phyloP scores from a whole-genome alignment of 2,888 invertebrate species.

The Ornithoptera alexandrae region DNA sequence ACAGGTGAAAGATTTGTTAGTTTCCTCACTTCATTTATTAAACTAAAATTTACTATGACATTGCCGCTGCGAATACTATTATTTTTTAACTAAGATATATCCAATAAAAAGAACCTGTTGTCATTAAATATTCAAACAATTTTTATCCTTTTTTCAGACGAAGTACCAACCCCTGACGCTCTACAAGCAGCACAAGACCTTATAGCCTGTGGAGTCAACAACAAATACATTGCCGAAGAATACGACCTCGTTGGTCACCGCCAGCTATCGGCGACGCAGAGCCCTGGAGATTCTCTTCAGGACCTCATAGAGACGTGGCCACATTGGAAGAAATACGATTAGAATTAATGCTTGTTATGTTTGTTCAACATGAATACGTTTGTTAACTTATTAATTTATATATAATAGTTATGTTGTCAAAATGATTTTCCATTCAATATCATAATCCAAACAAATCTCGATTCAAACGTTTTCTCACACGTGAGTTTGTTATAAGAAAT shows the following conservation, averaged over 20 bases:
- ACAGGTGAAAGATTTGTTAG: too few species aligned
- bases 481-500: neutral
- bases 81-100: too few species aligned
- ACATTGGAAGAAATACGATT: constrained; percentile 44
- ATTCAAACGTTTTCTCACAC: neutral
- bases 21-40: too few species aligned
- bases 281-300: constrained; percentile 78
- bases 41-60: too few species aligned
- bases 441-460: neutral
- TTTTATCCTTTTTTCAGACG: constrained; percentile 39
- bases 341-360: neutral
- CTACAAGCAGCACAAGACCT: constrained; percentile 68
- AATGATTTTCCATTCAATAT: neutral
- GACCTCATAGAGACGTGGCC: constrained; percentile 75
- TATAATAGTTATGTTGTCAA: neutral
- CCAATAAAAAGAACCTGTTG: neutral
- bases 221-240: constrained; percentile 60
- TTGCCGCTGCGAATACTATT: too few species aligned
- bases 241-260: constrained; percentile 79
- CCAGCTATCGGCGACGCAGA: constrained; percentile 72
- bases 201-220: constrained; percentile 69
- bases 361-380: neutral
- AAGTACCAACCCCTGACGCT: constrained; percentile 61
- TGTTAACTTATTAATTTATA: constrained; percentile 1
- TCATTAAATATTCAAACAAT: neutral